phyloP scores from a whole-genome alignment of 2,113 vertebrate species.

The Lamprotornis superbus region DNA sequence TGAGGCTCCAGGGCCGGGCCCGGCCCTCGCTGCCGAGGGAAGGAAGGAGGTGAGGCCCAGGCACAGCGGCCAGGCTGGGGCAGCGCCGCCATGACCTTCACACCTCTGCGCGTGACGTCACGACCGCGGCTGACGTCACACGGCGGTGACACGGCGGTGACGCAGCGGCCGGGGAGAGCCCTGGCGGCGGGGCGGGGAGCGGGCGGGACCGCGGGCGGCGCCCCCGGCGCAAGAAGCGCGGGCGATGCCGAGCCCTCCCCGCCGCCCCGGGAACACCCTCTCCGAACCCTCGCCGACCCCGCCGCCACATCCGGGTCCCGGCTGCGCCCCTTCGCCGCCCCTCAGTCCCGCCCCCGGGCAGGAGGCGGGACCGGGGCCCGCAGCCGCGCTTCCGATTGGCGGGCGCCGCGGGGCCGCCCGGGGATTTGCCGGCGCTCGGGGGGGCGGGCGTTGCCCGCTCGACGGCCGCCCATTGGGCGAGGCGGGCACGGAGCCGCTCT shows the following conservation, averaged over 20 bases:
- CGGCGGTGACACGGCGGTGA: not conserved
- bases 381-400: no score
- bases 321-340: no score
- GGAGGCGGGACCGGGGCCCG: no score
- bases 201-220: no score
- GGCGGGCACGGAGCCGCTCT: no score
- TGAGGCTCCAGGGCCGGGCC: no score
- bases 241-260: no score
- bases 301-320: not conserved
- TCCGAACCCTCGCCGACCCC: not conserved
- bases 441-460: no score
- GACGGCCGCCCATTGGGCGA: no score
- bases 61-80: not conserved
- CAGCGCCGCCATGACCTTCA: not conserved
- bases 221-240: not conserved
- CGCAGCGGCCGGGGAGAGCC: not conserved
- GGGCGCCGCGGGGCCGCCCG: no score
- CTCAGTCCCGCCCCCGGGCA: no score
- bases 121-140: not conserved
- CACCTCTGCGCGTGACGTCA: not conserved
- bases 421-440: no score
- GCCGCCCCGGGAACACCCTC: not conserved
- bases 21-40: not conserved
- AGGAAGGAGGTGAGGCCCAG: not conserved
- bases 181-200: fast-evolving